Evolutionary conservation across 2,113 vertebrate species (phyloP).

Genomic region (Cranoglanis bouderius): DNA sequence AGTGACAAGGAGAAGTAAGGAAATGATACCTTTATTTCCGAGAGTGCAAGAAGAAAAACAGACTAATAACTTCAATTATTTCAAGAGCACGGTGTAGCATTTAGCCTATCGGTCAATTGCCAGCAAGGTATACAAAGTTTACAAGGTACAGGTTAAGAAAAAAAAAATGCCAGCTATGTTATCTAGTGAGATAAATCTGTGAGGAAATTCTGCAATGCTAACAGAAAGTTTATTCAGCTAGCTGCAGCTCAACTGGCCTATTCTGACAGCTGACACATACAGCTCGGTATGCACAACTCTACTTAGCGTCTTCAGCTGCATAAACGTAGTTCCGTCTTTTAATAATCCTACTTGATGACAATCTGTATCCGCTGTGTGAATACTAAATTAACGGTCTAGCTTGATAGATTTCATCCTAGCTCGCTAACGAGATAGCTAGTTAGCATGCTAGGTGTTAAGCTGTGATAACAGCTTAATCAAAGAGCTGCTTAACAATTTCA

Average conservation of each 20-base stretch:
- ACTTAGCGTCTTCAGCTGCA: not conserved
- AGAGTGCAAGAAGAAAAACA: not conserved
- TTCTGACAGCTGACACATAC: not conserved
- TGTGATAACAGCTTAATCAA: not conserved
- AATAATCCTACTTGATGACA: not conserved
- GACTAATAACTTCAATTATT: not conserved
- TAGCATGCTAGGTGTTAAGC: not conserved
- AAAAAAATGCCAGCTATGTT: not conserved
- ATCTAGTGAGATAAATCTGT: not conserved
- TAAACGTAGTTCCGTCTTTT: not conserved
- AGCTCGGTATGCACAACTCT: not conserved
- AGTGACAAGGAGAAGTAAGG: not conserved
- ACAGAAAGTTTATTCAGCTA: not conserved
- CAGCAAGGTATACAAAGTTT: not conserved
- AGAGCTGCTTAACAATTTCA: not conserved
- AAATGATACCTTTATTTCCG: not conserved
- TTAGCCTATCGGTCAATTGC: not conserved
- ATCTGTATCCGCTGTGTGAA: not conserved
- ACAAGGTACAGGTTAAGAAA: not conserved
- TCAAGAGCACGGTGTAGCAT: not conserved
- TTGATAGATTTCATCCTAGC: not conserved
- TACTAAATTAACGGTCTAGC: too few relatives aligned
- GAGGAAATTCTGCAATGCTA: not conserved
- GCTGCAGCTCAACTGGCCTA: not conserved
- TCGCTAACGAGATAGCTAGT: conserved; percentile 40